phyloP scores from a whole-genome alignment of 1,140 invertebrate species.

The Trinorchestia longiramus region DNA sequence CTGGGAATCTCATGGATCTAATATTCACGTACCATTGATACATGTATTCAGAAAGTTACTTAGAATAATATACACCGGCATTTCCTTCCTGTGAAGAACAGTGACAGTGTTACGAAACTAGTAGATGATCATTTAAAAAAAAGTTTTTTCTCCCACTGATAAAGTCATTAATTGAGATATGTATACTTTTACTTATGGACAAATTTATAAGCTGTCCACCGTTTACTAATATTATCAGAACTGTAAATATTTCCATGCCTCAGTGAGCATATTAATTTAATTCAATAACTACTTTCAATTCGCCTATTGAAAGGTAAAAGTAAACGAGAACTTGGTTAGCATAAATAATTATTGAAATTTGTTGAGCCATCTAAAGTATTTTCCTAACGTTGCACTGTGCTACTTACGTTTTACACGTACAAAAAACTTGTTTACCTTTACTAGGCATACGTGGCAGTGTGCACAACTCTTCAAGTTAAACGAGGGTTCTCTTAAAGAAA shows the following conservation, averaged over 20 bases:
- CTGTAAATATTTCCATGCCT: too few species aligned
- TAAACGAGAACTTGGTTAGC: background rate
- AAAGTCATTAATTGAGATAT: background rate
- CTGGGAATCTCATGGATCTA: too few species aligned
- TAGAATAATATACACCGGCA: background rate
- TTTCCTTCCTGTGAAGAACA: background rate
- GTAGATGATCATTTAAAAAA: background rate
- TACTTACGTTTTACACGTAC: background rate
- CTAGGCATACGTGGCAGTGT: background rate
- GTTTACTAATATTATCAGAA: too few species aligned
- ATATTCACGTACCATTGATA: background rate
- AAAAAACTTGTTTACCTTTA: background rate
- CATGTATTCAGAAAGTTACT: background rate
- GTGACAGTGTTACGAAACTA: background rate
- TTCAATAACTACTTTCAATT: background rate
- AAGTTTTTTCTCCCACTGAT: background rate
- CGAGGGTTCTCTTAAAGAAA: background rate
- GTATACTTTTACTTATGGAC: background rate
- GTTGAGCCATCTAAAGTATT: background rate
- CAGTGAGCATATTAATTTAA: background rate
- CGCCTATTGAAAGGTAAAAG: background rate
- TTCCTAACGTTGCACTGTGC: background rate
- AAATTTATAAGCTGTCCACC: too few species aligned
- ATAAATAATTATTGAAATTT: background rate
- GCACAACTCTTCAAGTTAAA: background rate